Evolutionary conservation across 2,113 vertebrate species (phyloP), one percentile per base, ranked within the genome.

Genomic region (Pantherophis guttatus): DNA sequence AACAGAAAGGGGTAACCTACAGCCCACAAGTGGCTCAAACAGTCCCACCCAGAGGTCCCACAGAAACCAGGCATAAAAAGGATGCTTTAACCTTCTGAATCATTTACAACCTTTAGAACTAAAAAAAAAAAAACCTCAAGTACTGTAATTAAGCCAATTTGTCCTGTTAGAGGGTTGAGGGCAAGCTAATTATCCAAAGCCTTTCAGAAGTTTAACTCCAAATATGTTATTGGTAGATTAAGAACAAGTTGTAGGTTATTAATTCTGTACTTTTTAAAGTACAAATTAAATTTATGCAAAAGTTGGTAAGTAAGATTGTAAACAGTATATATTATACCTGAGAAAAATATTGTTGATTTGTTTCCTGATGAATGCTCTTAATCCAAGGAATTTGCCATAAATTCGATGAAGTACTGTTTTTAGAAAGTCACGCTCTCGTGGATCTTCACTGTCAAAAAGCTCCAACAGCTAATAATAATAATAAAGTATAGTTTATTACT

Each of bases 261-360:
- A 52, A 33, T 87, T 65, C 48, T 87, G 5, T 15, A 54, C 7
- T 90, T 50, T 50, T 90, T 52, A 48, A 90, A 90, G 57, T 58
- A 89, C 29, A 44, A 29, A 70, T 33, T 70, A 15, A 21, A 87
- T 15, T 53, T 39, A 39, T 24, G 6, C 48, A 92, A 88, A 50
- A 54, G 3, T 94, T 33, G 52, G 93, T 54, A 9, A 48, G 0
- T 17, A 17, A n/a, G 62, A 93, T 86, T 53, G 87, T 19, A 88
- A 29, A 26, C 1, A 1, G 21, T 0, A 58, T 6, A 88, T 21
- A 93, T 26, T 92, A 96, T 97, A 99, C 99, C 98, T 98, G 97
- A 99, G 98, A 95, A 99, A 99, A 97, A 99, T 99, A 97, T 99
- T 99, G 98, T 99, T 99, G 92, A 99, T 99, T 96, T 99, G 99